phyloP scores from a whole-genome alignment of 2,888 invertebrate species.

The Tenthredo mesomela region DNA sequence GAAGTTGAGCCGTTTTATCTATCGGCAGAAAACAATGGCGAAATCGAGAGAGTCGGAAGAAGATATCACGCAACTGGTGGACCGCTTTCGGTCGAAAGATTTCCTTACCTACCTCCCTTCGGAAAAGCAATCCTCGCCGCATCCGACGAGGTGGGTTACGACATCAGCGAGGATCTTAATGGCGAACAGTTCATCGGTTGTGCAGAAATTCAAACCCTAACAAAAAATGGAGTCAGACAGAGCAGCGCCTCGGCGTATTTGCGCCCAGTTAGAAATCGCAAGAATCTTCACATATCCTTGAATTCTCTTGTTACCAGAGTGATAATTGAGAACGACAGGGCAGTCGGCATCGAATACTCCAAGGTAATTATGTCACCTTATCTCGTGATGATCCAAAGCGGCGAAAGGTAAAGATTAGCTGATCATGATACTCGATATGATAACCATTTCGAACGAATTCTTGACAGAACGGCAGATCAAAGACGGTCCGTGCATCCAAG shows the following conservation, averaged over 20 bases:
- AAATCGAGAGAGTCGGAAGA: constrained; percentile 81
- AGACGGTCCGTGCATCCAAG: background rate
- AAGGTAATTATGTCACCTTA: constrained; percentile 56
- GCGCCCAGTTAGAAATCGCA: background rate
- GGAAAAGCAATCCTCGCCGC: background rate
- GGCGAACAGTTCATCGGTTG: background rate
- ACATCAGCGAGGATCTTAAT: constrained; percentile 6
- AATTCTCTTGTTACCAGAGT: background rate
- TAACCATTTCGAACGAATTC: background rate
- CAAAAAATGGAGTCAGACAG: background rate
- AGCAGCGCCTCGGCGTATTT: background rate
- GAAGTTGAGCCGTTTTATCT: background rate
- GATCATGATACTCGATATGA: background rate
- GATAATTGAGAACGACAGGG: background rate
- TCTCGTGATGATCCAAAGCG: constrained; percentile 76
- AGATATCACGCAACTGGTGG: background rate
- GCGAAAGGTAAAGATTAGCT: too few relatives aligned
- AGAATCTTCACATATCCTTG: constrained; percentile 70
- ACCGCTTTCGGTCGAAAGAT: constrained; percentile 1
- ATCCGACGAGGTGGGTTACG: constrained; percentile 76
- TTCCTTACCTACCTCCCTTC: background rate
- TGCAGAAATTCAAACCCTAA: background rate
- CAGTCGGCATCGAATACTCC: constrained; percentile 57
- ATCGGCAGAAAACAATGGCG: constrained; percentile 79
- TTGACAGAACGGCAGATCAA: background rate